Conservation (phyloP, 1,140 invertebrate species). For the Nephotettix cincticeps region DNA sequence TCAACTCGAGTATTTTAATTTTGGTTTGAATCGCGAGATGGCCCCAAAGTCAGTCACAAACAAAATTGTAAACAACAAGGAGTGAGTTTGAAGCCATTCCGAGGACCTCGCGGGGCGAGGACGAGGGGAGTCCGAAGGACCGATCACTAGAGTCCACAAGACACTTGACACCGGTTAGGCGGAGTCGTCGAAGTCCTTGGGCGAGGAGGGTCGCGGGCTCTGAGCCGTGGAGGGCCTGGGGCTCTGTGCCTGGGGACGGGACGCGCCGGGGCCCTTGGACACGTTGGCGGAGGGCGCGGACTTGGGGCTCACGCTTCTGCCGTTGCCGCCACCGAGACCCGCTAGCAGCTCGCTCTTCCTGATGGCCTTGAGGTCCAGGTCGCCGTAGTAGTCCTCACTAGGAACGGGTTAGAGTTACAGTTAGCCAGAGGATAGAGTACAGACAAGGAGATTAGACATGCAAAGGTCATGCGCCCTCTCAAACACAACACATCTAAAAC, state of each 20-base stretch:
- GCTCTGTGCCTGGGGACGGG: conserved; percentile 26
- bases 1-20: neutral
- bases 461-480: neutral
- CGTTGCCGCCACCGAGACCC: conserved; percentile 61
- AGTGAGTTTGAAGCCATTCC: neutral
- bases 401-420: conserved; percentile 37
- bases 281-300: conserved; percentile 14
- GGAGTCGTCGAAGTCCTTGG: conserved; percentile 24
- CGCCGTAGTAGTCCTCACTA: conserved; percentile 96
- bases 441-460: conserved; percentile 13
- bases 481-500: no score
- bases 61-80: neutral
- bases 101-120: neutral
- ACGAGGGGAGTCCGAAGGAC: neutral
- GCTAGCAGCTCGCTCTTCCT: conserved; percentile 86
- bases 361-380: conserved; percentile 89
- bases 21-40: neutral
- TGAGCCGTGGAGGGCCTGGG: conserved; percentile 49
- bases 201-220: conserved; percentile 42
- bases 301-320: neutral
- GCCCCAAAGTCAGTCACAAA: neutral
- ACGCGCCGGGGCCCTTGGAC: conserved; percentile 26
- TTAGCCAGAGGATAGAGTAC: conserved; percentile 4
- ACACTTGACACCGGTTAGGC: neutral
- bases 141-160: neutral